Percentiles rank a stretch among this genome's conserved stretches.
Conservation (phyloP, 2,888 invertebrate genomes). For the Glyphotaelius pellucidus region DNA sequence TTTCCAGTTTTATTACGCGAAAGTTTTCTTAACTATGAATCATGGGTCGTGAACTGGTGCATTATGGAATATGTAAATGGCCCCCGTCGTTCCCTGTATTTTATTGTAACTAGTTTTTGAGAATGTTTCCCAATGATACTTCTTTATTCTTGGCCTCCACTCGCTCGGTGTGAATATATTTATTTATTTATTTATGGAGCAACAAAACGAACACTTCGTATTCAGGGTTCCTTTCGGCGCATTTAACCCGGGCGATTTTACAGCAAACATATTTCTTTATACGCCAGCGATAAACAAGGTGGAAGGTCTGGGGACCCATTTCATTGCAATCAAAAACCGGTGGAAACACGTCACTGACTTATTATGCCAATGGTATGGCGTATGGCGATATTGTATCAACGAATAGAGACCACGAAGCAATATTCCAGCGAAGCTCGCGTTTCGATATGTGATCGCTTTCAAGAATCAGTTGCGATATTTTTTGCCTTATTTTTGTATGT, state of each 20-base stretch:
- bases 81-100: background rate
- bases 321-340: background rate
- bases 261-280: background rate
- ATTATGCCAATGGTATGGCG: background rate
- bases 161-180: background rate
- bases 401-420: no score
- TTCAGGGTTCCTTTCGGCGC: background rate
- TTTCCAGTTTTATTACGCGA: constrained; percentile 20
- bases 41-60: background rate
- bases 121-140: background rate
- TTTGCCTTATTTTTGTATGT: no score
- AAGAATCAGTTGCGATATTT: no score
- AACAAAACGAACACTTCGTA: background rate
- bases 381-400: no score
- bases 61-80: constrained; percentile 28
- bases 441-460: no score
- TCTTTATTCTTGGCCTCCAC: background rate
- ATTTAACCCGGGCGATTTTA: background rate
- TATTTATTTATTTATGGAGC: constrained; percentile 2
- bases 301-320: background rate
- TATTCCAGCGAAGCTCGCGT: no score
- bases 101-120: background rate
- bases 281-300: background rate
- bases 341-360: background rate
- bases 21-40: constrained; percentile 14